These are phyloP conservation scores for Syrmaticus mikado DNA, from an alignment of 2,113 vertebrate species.

Conservation along the genomic window DNA sequence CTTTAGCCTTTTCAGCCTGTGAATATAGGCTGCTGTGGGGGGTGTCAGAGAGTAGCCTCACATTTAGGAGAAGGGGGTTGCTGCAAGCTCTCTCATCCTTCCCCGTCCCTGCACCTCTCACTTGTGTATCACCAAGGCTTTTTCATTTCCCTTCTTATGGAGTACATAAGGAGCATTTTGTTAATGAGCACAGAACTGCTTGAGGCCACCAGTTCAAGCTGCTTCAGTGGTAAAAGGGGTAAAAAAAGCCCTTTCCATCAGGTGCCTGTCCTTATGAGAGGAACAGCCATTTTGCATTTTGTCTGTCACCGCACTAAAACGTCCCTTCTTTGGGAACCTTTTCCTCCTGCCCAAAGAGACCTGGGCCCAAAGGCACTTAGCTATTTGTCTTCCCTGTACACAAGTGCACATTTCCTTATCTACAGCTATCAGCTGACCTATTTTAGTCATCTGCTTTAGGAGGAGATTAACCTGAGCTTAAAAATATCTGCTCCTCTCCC, in stretches of 20 bases:
- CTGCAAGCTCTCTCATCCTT: not conserved
- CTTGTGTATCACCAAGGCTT: not conserved
- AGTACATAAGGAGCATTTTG: not conserved
- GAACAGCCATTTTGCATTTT: not conserved
- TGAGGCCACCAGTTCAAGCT: fast-evolving
- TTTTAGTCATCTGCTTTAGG: slow-evolving; percentile 30
- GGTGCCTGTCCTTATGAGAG: not conserved
- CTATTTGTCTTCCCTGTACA: not conserved
- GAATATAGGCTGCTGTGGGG: fast-evolving
- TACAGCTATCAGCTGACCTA: slow-evolving; percentile 17
- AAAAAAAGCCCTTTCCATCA: not conserved
- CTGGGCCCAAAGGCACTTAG: not conserved
- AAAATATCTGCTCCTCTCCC: slow-evolving; percentile 42
- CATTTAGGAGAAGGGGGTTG: not conserved
- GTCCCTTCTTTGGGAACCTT: not conserved
- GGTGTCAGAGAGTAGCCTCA: fast-evolving
- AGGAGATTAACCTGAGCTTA: slow-evolving; percentile 59
- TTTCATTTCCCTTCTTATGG: not conserved
- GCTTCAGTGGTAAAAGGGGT: not conserved
- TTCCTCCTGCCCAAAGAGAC: not conserved
- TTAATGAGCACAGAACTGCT: not conserved
- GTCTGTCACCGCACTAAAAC: not conserved
- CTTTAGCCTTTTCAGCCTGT: not conserved
- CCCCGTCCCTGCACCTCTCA: not conserved
- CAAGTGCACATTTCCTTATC: not conserved